Evolutionary conservation across 2,888 invertebrate species (phyloP).

Genomic region (Xanthia icteritia): DNA sequence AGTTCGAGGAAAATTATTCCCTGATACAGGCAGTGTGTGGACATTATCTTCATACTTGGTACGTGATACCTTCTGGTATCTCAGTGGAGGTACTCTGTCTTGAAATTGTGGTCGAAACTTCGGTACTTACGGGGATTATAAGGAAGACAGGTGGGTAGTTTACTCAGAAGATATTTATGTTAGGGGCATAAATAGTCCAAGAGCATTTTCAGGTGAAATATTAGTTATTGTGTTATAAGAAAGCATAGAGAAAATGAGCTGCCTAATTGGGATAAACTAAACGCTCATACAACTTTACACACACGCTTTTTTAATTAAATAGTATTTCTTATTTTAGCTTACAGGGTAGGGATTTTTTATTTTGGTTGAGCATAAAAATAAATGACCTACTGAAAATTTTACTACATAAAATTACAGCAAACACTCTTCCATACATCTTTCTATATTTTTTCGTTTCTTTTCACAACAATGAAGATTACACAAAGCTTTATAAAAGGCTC

Average conservation of each 20-base stretch:
- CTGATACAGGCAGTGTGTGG: not conserved
- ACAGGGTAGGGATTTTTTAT: not conserved
- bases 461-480: constrained; percentile 44
- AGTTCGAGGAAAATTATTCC: constrained; percentile 8
- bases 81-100: not conserved
- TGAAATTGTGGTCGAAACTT: constrained; percentile 30
- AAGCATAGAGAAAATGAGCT: not conserved
- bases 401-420: not conserved
- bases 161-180: constrained; percentile 12
- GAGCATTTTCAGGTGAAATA: not conserved
- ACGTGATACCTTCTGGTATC: constrained; percentile 1
- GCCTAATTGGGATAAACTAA: not conserved
- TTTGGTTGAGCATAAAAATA: not conserved
- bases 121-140: constrained; percentile 37
- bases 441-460: constrained; percentile 23
- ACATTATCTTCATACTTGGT: not conserved
- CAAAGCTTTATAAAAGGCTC: constrained; percentile 48
- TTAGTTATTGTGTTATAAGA: not conserved
- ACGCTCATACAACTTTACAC: no score
- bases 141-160: constrained; percentile 8
- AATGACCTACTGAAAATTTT: not conserved
- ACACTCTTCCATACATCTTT: not conserved
- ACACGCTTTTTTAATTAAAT: not conserved
- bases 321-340: not conserved
- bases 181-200: not conserved